phyloP scores from a whole-genome alignment of 2,888 invertebrate species.

The Dasypogon diadema region DNA sequence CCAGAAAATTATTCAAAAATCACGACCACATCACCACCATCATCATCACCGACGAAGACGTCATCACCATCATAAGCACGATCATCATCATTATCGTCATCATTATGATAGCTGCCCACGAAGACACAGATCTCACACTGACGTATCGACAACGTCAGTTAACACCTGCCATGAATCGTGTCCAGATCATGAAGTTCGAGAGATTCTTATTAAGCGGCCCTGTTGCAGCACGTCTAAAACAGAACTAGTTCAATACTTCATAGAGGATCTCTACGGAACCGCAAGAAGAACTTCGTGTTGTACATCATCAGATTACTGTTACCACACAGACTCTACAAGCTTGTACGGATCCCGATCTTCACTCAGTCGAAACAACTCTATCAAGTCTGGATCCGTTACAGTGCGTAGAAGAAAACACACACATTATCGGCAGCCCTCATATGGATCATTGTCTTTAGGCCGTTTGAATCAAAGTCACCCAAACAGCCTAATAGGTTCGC shows the following conservation, averaged over 20 bases:
- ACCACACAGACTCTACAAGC: conserved; percentile 68
- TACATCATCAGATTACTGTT: conserved; percentile 68
- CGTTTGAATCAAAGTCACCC: conserved; percentile 65
- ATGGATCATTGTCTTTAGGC: conserved; percentile 66
- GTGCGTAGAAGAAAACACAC: conserved; percentile 60
- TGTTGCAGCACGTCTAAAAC: conserved; percentile 64
- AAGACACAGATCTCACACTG: conserved; percentile 66
- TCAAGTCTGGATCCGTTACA: conserved; percentile 65
- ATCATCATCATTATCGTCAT: conserved; percentile 58
- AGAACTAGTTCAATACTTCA: conserved; percentile 67
- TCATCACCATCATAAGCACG: conserved; percentile 61
- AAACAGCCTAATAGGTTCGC: conserved; percentile 64
- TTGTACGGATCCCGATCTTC: conserved; percentile 67
- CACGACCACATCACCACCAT: conserved; percentile 49
- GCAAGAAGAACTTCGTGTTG: conserved; percentile 66
- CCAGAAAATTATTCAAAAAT: conserved; percentile 21
- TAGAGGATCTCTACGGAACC: conserved; percentile 66
- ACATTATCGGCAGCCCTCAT: conserved; percentile 66
- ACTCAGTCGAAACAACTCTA: conserved; percentile 67
- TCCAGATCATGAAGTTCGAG: conserved; percentile 66
- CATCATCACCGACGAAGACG: conserved; percentile 56
- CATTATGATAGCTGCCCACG: conserved; percentile 61
- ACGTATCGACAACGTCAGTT: conserved; percentile 64
- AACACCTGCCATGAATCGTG: conserved; percentile 65
- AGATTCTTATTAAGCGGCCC: conserved; percentile 65